These are phyloP conservation scores for Poeciliopsis paucimaculata DNA, from an alignment of 2,797 vertebrate genomes.

Conservation along the genomic window DNA sequence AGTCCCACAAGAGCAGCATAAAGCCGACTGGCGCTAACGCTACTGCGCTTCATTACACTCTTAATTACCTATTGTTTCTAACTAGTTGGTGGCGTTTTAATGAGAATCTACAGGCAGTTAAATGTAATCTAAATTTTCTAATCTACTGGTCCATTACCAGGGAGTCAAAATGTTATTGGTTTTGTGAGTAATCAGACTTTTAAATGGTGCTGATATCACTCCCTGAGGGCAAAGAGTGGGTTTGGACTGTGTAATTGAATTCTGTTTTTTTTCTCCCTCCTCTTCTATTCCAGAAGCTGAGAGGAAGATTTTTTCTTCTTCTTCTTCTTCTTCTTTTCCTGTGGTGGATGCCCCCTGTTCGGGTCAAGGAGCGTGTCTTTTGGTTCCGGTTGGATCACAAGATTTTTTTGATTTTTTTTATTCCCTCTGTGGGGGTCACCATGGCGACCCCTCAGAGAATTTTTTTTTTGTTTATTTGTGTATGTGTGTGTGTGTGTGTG, in stretches of 20 bases:
- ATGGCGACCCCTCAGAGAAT: slow-evolving; percentile 71
- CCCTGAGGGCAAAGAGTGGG: slow-evolving; percentile 77
- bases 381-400: slow-evolving; percentile 72
- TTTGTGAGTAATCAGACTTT: slow-evolving; percentile 88
- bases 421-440: slow-evolving; percentile 63
- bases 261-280: slow-evolving; percentile 60
- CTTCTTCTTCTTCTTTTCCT: slow-evolving; percentile 63
- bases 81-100: slow-evolving; percentile 99
- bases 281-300: slow-evolving; percentile 52
- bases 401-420: slow-evolving; percentile 52
- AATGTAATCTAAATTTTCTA: slow-evolving; percentile 88
- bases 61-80: slow-evolving; percentile 99
- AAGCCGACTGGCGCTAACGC: slow-evolving; percentile 92
- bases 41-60: slow-evolving; percentile 98
- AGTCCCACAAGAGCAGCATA: slow-evolving; percentile 94
- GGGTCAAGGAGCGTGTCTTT: slow-evolving; percentile 68
- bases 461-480: slow-evolving; percentile 4
- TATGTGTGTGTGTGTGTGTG: slow-evolving; percentile 41
- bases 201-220: slow-evolving; percentile 83
- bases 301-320: slow-evolving; percentile 63
- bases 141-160: slow-evolving; percentile 86
- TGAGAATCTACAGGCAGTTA: slow-evolving; percentile 93
- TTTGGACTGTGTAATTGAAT: slow-evolving; percentile 84
- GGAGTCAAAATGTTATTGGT: slow-evolving; percentile 87
- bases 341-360: slow-evolving; percentile 64